These are phyloP conservation scores for Rattus norvegicus DNA, from an alignment of 2,113 vertebrate genomes.

Conservation along the genomic window DNA sequence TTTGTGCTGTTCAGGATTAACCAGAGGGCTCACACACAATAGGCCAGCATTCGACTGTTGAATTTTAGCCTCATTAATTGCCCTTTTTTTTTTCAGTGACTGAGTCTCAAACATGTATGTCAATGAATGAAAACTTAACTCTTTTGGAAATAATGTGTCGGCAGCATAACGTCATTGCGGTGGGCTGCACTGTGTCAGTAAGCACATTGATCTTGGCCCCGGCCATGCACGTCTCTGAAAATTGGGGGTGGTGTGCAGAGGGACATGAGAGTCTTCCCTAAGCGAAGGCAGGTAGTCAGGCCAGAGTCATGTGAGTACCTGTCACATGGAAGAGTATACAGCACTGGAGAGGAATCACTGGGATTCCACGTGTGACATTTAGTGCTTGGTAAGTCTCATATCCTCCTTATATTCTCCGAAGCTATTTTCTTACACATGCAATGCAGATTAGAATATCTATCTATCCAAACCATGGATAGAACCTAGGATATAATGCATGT, in stretches of 20 bases:
- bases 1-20: not conserved
- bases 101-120: not conserved
- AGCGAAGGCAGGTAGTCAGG: not conserved
- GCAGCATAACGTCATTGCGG: not conserved
- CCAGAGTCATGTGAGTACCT: not conserved
- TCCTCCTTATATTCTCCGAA: not conserved
- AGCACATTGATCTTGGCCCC: not conserved
- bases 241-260: not conserved
- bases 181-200: not conserved
- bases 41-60: not conserved
- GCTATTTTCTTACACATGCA: not conserved
- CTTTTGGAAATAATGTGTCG: not conserved
- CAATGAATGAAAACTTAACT: constrained; percentile 40
- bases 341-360: not conserved
- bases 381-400: not conserved
- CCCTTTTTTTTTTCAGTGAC: not conserved
- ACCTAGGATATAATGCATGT: not conserved
- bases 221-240: not conserved
- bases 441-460: not conserved
- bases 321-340: not conserved
- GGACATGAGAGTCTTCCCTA: not conserved
- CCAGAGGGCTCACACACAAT: not conserved
- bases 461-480: not conserved
- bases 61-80: not conserved
- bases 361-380: not conserved